A percentile compares a stretch with the other conserved stretches of the same genome.
phyloP scores from a whole-genome alignment of 2,888 invertebrate genomes.

The Caenorhabditis uteleia region DNA sequence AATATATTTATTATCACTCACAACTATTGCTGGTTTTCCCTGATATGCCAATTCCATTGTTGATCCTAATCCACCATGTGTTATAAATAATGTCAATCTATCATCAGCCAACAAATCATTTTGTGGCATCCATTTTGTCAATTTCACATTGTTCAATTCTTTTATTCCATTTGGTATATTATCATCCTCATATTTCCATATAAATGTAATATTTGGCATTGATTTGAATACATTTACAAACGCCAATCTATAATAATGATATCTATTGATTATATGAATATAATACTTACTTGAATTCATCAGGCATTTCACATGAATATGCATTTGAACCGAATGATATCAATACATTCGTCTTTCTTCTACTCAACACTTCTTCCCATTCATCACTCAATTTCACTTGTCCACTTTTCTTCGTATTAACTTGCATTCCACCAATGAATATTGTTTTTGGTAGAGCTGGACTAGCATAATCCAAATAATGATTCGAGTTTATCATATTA shows the following conservation, averaged over 20 bases:
- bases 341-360: constrained; percentile 24
- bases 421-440: constrained; percentile 40
- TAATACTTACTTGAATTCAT: constrained; percentile 16
- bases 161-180: constrained; percentile 22
- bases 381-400: constrained; percentile 4
- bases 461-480: constrained; percentile 32
- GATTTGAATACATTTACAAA: constrained; percentile 27
- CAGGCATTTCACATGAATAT: constrained; percentile 32
- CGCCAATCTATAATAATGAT: too few relatives aligned
- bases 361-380: constrained; percentile 24
- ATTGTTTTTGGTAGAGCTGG: constrained; percentile 36
- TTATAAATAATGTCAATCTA: constrained; percentile 31
- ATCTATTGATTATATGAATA: neutral
- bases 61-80: constrained; percentile 42
- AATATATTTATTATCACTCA: constrained; percentile 1
- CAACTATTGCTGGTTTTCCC: constrained; percentile 33
- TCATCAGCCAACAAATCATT: constrained; percentile 33
- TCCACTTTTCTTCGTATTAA: constrained; percentile 24
- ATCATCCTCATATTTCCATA: constrained; percentile 44
- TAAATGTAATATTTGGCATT: constrained; percentile 35
- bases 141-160: constrained; percentile 27
- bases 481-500: constrained; percentile 29
- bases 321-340: constrained; percentile 42
- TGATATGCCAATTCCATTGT: constrained; percentile 37
- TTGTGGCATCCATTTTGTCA: constrained; percentile 37